A percentile compares a stretch with the other conserved stretches of the same genome.
Conservation (phyloP, 30 jellyfish, hydroid and myxozoan species). For the Cassiopea andromeda region DNA sequence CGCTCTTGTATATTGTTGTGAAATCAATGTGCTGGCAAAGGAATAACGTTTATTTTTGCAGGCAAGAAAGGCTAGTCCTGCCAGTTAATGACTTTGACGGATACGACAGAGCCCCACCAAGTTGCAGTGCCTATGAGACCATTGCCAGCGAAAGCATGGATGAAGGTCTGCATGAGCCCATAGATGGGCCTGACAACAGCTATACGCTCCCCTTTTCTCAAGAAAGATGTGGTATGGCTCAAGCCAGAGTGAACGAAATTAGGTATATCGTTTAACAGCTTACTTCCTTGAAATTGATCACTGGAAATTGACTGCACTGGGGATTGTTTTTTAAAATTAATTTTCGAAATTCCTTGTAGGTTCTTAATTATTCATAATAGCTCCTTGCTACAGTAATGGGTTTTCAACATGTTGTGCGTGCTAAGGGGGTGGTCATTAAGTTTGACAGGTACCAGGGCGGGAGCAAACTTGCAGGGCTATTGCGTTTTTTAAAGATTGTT, state of each 20-base stretch:
- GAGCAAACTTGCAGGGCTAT: no score
- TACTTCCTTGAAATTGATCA: neutral
- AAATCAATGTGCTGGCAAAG: neutral
- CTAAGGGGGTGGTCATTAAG: no score
- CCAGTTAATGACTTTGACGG: conserved; percentile 36
- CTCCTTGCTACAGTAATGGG: no score
- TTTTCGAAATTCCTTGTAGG: no score
- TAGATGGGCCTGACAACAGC: neutral
- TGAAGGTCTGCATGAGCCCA: conserved; percentile 7
- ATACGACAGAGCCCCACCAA: conserved; percentile 40
- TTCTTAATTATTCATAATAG: no score
- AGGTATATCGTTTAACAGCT: neutral
- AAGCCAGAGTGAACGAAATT: neutral
- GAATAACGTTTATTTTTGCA: neutral
- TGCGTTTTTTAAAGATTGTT: no score
- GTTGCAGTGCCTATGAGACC: conserved; percentile 48
- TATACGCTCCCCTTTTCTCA: neutral
- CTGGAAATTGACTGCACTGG: neutral
- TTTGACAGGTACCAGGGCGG: no score
- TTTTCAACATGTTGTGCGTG: no score
- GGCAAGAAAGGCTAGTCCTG: conserved; percentile 34
- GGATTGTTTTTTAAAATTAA: neutral
- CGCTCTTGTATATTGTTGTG: no score
- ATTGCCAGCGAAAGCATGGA: conserved; percentile 29
- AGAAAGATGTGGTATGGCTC: conserved; percentile 5